Evolutionary conservation across 2,888 invertebrate species (phyloP).

Genomic region (Ctena decussata): DNA sequence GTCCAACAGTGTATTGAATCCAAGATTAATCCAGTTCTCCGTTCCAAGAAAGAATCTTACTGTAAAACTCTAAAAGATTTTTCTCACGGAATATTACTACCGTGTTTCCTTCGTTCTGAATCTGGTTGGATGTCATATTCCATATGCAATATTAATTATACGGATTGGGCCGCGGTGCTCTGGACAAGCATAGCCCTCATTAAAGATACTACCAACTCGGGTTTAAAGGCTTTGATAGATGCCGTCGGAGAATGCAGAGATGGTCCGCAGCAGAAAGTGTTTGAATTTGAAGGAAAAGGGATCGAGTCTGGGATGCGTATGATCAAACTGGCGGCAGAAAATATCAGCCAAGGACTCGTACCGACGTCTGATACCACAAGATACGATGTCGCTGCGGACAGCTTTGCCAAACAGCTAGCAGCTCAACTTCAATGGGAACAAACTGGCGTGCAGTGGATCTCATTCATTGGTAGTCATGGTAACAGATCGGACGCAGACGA

Average conservation of each 20-base stretch:
- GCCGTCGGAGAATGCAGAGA: neutral
- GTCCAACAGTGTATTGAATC: constrained; percentile 58
- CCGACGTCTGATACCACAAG: neutral
- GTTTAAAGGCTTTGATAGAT: neutral
- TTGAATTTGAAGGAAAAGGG: neutral
- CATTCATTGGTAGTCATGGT: neutral
- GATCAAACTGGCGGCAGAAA: neutral
- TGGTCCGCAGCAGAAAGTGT: neutral
- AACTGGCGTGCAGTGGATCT: constrained; percentile 9
- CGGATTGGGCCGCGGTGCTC: constrained; percentile 22
- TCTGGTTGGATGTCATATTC: constrained; percentile 22
- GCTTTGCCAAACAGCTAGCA: neutral
- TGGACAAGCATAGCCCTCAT: constrained; percentile 25
- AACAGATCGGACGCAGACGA: neutral
- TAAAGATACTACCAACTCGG: neutral
- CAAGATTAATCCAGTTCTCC: constrained; percentile 41
- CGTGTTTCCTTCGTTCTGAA: constrained; percentile 39
- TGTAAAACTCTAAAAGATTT: constrained; percentile 34
- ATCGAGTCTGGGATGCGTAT: neutral
- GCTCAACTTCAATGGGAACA: neutral
- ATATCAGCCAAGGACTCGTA: neutral
- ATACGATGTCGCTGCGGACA: neutral
- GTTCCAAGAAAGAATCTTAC: constrained; percentile 16
- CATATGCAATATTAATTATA: constrained; percentile 23
- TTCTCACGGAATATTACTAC: constrained; percentile 32